Base-by-base conservation (phyloP, 1,140 invertebrate species). In the Tetramorium alpestre region DNA sequence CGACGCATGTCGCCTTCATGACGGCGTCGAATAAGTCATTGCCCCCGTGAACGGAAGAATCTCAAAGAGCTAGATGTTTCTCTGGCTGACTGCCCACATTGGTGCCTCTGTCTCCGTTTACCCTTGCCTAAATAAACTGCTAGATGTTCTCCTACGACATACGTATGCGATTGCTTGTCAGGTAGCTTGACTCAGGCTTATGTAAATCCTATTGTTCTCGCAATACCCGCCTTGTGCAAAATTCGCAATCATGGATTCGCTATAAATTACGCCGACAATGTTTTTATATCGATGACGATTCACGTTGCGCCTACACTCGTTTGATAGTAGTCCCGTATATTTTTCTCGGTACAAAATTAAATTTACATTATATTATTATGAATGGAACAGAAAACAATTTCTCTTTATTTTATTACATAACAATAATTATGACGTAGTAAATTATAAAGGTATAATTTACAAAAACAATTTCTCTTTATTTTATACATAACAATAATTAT, bases 71-170 rank as follows among this genome's bases (percentile, higher is more conserved):
- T 87, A 56, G 90, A 92, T 77, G 41, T 69, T 90, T 92, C 87
- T 82, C 87, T 93, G 92, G 92, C 92, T 67, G 64, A 76, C 77
- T 91, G 92, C 92, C 92, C 91, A 89, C 87, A 82, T 90, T 90
- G 85, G 41, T 81, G 56, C 56, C 76, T 82, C 81, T 81, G 70
- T 62, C 62, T 58, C 69, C 49, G 72, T 41, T 76, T 70, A 67
- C 7, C n/a, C 47, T 18, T 44, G 56, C 18, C 56, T 18, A 28
- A 80, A 28, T 69, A 80, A 80, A 80, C 28, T 47, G 38, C 62
- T 64, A 64, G 41, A 3, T 44, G 22, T 56, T 80, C 13, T 38
- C 47, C 18, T 49, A 44, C 60, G 18, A 78, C 13, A 28, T 25
- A 28, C 22, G 13, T 16, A 7, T 41, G 18, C 60, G 60, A 56